Evolutionary conservation across 2,797 vertebrate species (phyloP).

Genomic region (Sebastes steindachneri): DNA sequence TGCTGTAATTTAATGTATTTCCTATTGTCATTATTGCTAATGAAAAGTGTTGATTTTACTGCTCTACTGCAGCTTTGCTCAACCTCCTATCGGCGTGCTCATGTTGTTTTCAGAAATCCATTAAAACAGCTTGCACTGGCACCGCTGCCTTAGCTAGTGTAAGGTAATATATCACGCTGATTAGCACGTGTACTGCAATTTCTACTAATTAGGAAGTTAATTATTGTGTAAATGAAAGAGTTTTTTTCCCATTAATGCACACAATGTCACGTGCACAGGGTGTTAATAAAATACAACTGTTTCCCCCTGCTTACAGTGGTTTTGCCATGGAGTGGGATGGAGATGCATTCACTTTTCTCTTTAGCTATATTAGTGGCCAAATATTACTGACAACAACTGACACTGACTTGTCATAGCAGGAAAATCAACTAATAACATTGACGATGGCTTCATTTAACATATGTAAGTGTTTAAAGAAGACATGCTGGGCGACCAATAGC

Average conservation of each 20-base stretch:
- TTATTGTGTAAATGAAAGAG: constrained; percentile 23
- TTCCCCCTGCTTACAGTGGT: neutral
- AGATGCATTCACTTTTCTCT: neutral
- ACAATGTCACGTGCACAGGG: neutral
- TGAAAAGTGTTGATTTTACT: constrained; percentile 35
- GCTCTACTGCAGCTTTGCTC: constrained; percentile 12
- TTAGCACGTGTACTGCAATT: neutral
- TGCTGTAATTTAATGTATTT: constrained; percentile 16
- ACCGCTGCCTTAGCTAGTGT: neutral
- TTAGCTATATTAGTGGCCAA: neutral
- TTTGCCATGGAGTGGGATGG: neutral
- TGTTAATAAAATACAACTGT: neutral
- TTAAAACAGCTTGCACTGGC: constrained; percentile 32
- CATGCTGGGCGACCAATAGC: too few species aligned
- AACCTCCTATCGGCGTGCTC: neutral
- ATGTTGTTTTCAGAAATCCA: constrained; percentile 40
- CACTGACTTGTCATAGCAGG: neutral
- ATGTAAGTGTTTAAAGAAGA: neutral
- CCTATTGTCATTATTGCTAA: constrained; percentile 21
- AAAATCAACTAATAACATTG: neutral
- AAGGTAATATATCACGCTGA: constrained; percentile 26
- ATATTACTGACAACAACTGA: neutral
- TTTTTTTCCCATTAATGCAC: neutral
- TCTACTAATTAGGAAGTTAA: constrained; percentile 32
- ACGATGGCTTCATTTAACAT: neutral